Base-by-base conservation (phyloP, 2,888 invertebrate species). In the Coleophora flavipennella region DNA sequence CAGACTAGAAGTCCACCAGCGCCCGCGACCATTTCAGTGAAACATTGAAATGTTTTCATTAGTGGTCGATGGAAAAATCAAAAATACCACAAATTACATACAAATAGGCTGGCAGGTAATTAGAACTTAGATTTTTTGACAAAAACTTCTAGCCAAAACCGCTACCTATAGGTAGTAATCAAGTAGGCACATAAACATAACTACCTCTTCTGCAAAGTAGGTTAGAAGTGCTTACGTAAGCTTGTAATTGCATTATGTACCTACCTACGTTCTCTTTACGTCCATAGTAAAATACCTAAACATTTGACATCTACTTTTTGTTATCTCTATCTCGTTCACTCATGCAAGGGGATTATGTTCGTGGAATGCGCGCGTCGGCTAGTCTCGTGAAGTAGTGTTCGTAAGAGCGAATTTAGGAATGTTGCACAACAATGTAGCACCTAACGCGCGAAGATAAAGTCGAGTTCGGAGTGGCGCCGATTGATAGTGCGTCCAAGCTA, bases 301-400 rank as follows among this genome's bases (percentile, higher is more conserved):
- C 75, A 79, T 80, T 83, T 80, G 78, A 79, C 72, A 80, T 78
- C 66, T 73, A 80, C 77, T 81, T 81, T 80, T 79, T 6, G 76
- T 74, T 75, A 57, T 55, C 57, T 63, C 70, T 57, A 46, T 84
- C 83, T 71, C 76, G 65, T 65, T 83, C 62, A 54, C 73, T 72
- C 80, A 51, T 65, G 63, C 58, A 59, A 69, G 69, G 68, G 67
- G 78, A 73, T 77, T 79, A 70, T 73, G 73, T 76, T 72, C 72
- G 61, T 62, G 78, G 81, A 83, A 80, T 83, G 84, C 81, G 83
- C 81, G 81, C 81, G 80, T 78, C 83, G 83, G 62, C 71, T 71
- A 80, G 81, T 80, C 83, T 83, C 80, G 74, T 56, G 65, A 66
- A 67, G 49, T 46, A 34, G n/a, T 39, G 52, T 41, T 52, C 33